Evolutionary conservation across 1,140 invertebrate genomes (phyloP).

Genomic region (Bombus sibiricus): DNA sequence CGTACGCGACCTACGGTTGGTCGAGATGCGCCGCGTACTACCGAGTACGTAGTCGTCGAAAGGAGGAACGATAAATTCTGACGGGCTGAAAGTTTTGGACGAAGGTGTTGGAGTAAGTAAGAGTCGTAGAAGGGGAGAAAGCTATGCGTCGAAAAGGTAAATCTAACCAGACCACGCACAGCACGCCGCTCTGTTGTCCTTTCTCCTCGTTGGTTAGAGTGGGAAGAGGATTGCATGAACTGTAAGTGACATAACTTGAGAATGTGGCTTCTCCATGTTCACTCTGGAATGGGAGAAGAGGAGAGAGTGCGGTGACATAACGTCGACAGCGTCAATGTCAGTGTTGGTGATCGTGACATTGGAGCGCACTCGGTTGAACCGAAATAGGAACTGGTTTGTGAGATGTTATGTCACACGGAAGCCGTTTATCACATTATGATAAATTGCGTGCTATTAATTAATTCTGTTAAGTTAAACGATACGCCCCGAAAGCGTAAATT

Average conservation of each 20-base stretch:
- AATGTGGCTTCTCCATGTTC: slow-evolving; percentile 44
- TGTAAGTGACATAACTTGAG: slow-evolving; percentile 63
- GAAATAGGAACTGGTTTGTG: not conserved
- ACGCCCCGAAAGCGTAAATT: too few relatives aligned
- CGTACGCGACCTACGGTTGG: slow-evolving; percentile 36
- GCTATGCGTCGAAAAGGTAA: slow-evolving; percentile 4
- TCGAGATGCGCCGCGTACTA: not conserved
- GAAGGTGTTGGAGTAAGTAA: not conserved
- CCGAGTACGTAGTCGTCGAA: slow-evolving; percentile 11
- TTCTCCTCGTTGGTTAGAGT: slow-evolving; percentile 22
- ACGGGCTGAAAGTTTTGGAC: not conserved
- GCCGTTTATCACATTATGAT: not conserved
- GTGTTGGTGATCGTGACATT: slow-evolving; percentile 44
- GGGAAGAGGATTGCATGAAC: slow-evolving; percentile 52
- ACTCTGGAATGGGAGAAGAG: not conserved
- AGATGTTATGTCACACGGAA: not conserved
- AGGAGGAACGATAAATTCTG: slow-evolving; percentile 37
- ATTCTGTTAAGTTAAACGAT: too few relatives aligned
- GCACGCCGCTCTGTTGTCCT: not conserved
- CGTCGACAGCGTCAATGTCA: slow-evolving; percentile 66
- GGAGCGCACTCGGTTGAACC: not conserved
- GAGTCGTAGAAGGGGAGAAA: slow-evolving; percentile 21
- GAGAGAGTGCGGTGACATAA: slow-evolving; percentile 61
- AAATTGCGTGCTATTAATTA: not conserved
- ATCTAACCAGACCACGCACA: not conserved